phyloP scores from a whole-genome alignment of 2,113 vertebrate genomes.

The Bothrops jararaca region DNA sequence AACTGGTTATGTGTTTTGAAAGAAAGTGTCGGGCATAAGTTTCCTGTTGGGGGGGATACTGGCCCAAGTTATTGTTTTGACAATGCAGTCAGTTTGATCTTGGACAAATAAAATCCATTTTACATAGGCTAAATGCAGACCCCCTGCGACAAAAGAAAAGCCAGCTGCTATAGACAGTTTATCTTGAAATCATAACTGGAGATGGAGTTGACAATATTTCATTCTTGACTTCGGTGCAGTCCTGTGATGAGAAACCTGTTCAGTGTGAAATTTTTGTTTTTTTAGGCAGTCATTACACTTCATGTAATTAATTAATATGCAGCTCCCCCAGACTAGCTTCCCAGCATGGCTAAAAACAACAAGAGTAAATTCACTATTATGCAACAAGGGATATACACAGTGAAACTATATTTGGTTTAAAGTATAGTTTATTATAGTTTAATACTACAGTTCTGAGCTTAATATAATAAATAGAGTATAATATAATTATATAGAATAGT shows the following conservation, averaged over 20 bases:
- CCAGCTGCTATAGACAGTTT: conserved; percentile 23
- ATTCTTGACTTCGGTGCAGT: background rate
- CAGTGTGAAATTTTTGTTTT: background rate
- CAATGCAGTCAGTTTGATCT: conserved; percentile 17
- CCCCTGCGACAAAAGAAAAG: conserved; percentile 12
- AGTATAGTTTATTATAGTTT: background rate
- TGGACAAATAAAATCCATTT: conserved; percentile 26
- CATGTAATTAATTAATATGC: background rate
- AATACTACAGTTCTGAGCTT: background rate
- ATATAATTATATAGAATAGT: background rate
- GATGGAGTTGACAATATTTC: background rate
- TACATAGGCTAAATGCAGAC: conserved; percentile 5
- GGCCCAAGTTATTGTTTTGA: conserved; percentile 14
- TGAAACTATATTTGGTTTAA: background rate
- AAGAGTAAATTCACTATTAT: background rate
- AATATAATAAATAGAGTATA: background rate
- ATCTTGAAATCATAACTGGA: conserved; percentile 30
- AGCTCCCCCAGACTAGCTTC: background rate
- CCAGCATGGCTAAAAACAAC: background rate
- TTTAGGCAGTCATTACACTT: background rate
- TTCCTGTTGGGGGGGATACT: conserved; percentile 14
- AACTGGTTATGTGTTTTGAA: background rate
- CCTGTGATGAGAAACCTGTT: background rate
- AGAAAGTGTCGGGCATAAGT: background rate
- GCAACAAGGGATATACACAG: background rate